Base-by-base conservation (phyloP, 1,140 invertebrate genomes). In the Drosophila virilis region DNA sequence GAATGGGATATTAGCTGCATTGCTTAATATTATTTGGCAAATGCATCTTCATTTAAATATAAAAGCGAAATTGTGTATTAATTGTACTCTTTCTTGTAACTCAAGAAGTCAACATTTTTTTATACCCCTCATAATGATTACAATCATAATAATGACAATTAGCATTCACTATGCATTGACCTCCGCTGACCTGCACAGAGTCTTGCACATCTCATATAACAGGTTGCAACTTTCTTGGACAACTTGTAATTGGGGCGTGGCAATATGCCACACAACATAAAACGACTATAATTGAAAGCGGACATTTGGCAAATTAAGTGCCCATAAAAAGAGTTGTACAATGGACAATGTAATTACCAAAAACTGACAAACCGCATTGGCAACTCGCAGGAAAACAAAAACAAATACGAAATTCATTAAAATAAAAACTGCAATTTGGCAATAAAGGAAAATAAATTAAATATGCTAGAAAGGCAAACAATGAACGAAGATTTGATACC, bases 231-330 rank as follows among this genome's bases (percentile, higher is more conserved):
- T 46, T 37, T 45, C 43, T 22, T 60, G 59, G 43, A 60, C 55
- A 35, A 61, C 46, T 61, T 22, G 57, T 28, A 22, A 69, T 12
- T 69, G 65, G 43, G 65, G 71, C 57, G 71, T 61, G 58, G 55
- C 42, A 42, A 17, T 38, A 17, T 10, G 38, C 28, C 62, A 37
- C 10, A 40, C 13, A 57, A 37, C 43, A 35, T 55, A 22, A 72
- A 57, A 59, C 33, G n/a, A 60, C 57, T 38, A 32, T 74, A 74
- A 74, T 74, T 74, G 71, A 74, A 74, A 69, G 46, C n/a, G 50
- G 43, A 74, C 71, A 61, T 69, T 69, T 74, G 57, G 55, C 71
- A 74, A 73, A 73, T 74, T 69, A 69, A 74, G 71, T 74, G 71
- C 40, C 71, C 57, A 62, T 61, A 61, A 74, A 74, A 68, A 55